A percentile compares a stretch with the other conserved stretches of the same genome.
Evolutionary conservation across 1,140 invertebrate genomes (phyloP).

Genomic region (Drosophila tristis): DNA sequence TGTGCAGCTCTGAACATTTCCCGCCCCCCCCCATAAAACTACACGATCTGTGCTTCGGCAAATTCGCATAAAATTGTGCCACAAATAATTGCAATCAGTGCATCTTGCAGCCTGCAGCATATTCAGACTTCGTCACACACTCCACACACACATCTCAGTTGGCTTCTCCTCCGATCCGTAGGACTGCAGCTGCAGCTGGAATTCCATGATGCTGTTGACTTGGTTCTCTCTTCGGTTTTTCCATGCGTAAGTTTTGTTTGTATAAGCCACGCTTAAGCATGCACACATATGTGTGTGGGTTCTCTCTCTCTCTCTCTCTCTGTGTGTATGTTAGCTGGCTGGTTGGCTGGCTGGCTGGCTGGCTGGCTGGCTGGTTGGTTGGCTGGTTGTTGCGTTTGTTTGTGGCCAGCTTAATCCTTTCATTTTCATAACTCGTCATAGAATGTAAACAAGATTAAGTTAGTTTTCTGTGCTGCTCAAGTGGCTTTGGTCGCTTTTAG

Average conservation of each 20-base stretch:
- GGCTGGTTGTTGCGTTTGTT: slow-evolving; percentile 62
- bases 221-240: slow-evolving; percentile 47
- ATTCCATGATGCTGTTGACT: slow-evolving; percentile 46
- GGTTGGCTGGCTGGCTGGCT: slow-evolving; percentile 40
- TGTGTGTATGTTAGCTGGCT: slow-evolving; percentile 34
- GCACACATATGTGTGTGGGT: slow-evolving; percentile 39
- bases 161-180: too few species aligned
- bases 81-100: too few species aligned
- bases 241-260: slow-evolving; percentile 75
- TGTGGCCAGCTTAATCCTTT: slow-evolving; percentile 79
- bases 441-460: slow-evolving; percentile 82
- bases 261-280: slow-evolving; percentile 66
- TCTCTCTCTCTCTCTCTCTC: neutral
- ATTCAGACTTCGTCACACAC: slow-evolving; percentile 17
- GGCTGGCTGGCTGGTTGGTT: slow-evolving; percentile 2
- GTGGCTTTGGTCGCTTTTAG: slow-evolving; percentile 62
- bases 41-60: too few species aligned
- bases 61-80: too few species aligned
- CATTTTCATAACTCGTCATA: slow-evolving; percentile 82
- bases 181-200: too few species aligned
- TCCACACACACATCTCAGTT: slow-evolving; percentile 5
- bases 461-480: slow-evolving; percentile 78
- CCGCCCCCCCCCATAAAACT: too few species aligned
- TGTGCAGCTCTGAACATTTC: neutral
- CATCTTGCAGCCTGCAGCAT: slow-evolving; percentile 8